Percentiles rank a stretch among this genome's conserved stretches.
Evolutionary conservation across 2,888 invertebrate species (phyloP).

Genomic region (Tetramorium bicarinatum): DNA sequence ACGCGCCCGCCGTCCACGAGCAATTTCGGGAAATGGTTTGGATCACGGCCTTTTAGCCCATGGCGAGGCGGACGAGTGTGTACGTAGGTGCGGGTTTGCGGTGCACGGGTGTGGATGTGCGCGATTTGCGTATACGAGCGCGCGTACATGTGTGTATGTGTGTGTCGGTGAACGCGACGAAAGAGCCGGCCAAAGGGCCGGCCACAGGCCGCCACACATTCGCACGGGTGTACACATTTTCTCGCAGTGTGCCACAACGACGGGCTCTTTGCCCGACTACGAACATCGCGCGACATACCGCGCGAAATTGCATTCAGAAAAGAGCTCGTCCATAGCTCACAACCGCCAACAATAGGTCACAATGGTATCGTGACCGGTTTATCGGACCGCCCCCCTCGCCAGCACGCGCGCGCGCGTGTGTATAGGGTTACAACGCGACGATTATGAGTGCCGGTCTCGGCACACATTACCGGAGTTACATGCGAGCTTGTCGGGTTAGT

Average conservation of each 20-base stretch:
- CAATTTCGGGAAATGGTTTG: slow-evolving; percentile 72
- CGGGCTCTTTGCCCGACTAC: slow-evolving; percentile 40
- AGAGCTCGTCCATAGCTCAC: slow-evolving; percentile 29
- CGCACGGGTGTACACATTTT: slow-evolving; percentile 46
- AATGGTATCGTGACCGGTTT: slow-evolving; percentile 33
- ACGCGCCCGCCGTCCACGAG: slow-evolving; percentile 57
- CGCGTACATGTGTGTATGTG: neutral
- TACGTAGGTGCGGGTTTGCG: slow-evolving; percentile 65
- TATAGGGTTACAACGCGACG: slow-evolving; percentile 30
- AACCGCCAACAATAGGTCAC: slow-evolving; percentile 35
- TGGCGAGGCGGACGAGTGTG: slow-evolving; percentile 51
- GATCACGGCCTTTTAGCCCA: slow-evolving; percentile 64
- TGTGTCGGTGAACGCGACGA: slow-evolving; percentile 32
- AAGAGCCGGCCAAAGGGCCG: slow-evolving; percentile 45
- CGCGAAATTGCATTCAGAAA: slow-evolving; percentile 48
- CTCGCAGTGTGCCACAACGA: slow-evolving; percentile 41
- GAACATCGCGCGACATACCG: slow-evolving; percentile 49
- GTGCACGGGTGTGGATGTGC: slow-evolving; percentile 23
- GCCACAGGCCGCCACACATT: slow-evolving; percentile 51
- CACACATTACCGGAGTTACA: slow-evolving; percentile 8
- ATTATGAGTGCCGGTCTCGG: slow-evolving; percentile 36
- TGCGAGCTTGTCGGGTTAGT: slow-evolving; percentile 11
- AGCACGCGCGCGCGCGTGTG: neutral
- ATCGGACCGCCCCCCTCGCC: slow-evolving; percentile 4
- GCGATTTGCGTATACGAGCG: neutral